Base-by-base conservation (phyloP, 1,140 invertebrate genomes). In the Chionoecetes opilio region DNA sequence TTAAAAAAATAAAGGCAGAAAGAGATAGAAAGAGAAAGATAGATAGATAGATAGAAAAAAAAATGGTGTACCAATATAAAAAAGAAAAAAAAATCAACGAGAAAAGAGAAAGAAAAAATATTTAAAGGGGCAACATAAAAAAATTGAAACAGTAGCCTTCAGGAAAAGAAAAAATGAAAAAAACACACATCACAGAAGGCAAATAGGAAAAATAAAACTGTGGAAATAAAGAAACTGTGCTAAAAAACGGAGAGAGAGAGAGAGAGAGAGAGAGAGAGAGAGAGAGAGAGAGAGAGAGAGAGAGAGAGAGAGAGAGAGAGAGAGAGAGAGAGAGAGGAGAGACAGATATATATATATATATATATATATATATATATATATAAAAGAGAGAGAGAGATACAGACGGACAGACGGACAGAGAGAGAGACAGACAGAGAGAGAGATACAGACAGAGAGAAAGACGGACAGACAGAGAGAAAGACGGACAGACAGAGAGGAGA, bases 351-450 rank as follows among this genome's bases (percentile, higher is more conserved):
- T n/a, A n/a, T n/a, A n/a, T n/a, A n/a, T n/a, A n/a, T n/a, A n/a
- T n/a, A n/a, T n/a, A n/a, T n/a, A n/a, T n/a, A n/a, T n/a, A n/a
- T n/a, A n/a, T n/a, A n/a, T n/a, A n/a, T n/a, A n/a, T n/a, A n/a
- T n/a, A n/a, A n/a, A n/a, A 91, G 38, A 91, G 38, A 91, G 38
- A 91, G 38, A 91, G 38, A 91, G 37, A n/a, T n/a, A n/a, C n/a
- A n/a, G n/a, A n/a, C n/a, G n/a, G n/a, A n/a, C n/a, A n/a, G n/a
- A n/a, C 46, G 0, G 21, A 53, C 46, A 91, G 89, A 91, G 37
- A 91, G 37, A 91, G 37, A 41, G 38, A 91, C 5, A 87, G 29
- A 87, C 2, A 87, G 85, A 87, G 34, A 31, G 38, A 41, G 11
- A 90, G 35, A 41, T n/a, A 41, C 2, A 8, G 3, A n/a, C 0